Percentiles rank a stretch among this genome's conserved stretches.
These are phyloP conservation scores for Idaea biselata DNA, from an alignment of 2,888 invertebrate species.

Conservation along the genomic window DNA sequence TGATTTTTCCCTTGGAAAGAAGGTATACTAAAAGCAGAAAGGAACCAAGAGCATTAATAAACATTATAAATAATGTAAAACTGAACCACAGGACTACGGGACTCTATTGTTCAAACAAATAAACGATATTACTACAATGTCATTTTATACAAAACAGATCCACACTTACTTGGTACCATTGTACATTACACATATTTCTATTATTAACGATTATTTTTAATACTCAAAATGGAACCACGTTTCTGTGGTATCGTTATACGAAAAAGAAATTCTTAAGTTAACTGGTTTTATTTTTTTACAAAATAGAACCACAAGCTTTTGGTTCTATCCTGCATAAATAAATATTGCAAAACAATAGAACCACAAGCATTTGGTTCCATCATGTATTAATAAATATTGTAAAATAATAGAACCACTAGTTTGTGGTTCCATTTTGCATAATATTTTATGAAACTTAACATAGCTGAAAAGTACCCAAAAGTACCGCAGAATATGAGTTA, in stretches of 20 bases:
- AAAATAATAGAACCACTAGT: conserved; percentile 18
- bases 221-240: conserved; percentile 14
- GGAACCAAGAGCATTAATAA: no score
- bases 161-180: conserved; percentile 14
- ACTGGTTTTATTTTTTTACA: no score
- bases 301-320: no score
- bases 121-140: conserved; percentile 14
- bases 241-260: no score
- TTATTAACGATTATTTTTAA: conserved; percentile 13
- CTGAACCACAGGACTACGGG: conserved; percentile 11
- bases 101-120: conserved; percentile 14
- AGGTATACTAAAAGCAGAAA: conserved; percentile 12
- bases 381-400: conserved; percentile 21
- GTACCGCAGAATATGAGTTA: conserved; percentile 7
- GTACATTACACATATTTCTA: conserved; percentile 13
- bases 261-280: no score
- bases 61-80: no score
- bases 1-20: no score
- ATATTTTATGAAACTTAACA: conserved; percentile 10
- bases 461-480: conserved; percentile 12
- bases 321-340: no score
- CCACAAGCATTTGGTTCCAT: conserved; percentile 21
- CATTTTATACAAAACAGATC: conserved; percentile 16
- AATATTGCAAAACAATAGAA: conserved; percentile 12
- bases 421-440: conserved; percentile 19